Conservation (phyloP, 2,113 vertebrate species). For the Hyperopisus bebe region DNA sequence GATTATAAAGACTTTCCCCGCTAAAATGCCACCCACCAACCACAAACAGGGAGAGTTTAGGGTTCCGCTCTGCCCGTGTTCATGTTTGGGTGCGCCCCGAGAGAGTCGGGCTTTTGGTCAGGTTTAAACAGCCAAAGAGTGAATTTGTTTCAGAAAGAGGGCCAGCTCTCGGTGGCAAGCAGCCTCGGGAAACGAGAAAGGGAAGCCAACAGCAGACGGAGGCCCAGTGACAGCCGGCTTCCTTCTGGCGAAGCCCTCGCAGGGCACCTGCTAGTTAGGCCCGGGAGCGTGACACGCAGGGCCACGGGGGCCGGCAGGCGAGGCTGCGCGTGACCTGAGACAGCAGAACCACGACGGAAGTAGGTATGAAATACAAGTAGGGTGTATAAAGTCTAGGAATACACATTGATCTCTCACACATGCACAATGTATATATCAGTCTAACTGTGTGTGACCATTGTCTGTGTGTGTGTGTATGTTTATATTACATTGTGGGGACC, state of each 20-base stretch:
- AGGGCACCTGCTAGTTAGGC: not conserved
- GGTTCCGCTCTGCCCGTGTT: not conserved
- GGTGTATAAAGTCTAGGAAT: not conserved
- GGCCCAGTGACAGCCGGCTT: not conserved
- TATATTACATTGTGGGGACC: no score
- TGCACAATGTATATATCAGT: not conserved
- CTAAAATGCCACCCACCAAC: not conserved
- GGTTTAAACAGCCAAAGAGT: slow-evolving; percentile 7
- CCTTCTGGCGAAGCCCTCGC: not conserved
- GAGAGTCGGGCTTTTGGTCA: not conserved
- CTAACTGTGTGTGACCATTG: not conserved
- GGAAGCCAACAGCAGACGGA: not conserved
- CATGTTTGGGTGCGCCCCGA: not conserved
- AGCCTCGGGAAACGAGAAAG: not conserved
- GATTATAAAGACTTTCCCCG: not conserved
- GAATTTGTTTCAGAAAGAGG: not conserved
- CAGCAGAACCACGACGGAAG: not conserved
- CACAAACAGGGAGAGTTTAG: not conserved
- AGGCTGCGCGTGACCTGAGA: not conserved
- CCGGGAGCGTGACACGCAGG: not conserved
- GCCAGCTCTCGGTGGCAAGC: not conserved
- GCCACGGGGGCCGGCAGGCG: not conserved
- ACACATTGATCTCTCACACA: not conserved
- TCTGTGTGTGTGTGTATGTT: not conserved
- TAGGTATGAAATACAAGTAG: not conserved